Percentiles rank a stretch among this genome's conserved stretches.
These are phyloP conservation scores for Aptenodytes patagonicus DNA, from an alignment of 2,113 vertebrate species.

Conservation along the genomic window DNA sequence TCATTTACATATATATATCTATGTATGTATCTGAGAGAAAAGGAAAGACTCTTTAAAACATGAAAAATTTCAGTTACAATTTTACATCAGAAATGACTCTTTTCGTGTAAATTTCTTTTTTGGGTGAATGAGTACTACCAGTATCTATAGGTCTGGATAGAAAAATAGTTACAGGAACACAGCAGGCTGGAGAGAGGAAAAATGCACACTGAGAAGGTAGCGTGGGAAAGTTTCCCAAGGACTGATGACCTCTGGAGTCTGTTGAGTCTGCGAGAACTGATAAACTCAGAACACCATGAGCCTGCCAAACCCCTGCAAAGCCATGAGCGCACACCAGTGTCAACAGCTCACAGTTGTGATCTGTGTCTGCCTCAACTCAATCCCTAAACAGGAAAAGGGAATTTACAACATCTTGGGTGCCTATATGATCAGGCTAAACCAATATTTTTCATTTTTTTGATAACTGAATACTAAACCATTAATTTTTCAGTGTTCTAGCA, in stretches of 20 bases:
- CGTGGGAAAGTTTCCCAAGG: not conserved
- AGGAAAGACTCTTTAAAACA: not conserved
- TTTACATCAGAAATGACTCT: not conserved
- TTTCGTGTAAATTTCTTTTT: not conserved
- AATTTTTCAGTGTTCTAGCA: not conserved
- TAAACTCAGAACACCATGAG: not conserved
- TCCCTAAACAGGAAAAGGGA: not conserved
- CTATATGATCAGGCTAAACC: not conserved
- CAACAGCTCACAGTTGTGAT: not conserved
- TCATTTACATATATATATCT: not conserved
- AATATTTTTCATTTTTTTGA: not conserved
- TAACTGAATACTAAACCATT: not conserved
- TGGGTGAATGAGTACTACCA: not conserved
- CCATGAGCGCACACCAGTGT: accelerated
- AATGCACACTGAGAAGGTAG: not conserved
- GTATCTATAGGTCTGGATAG: not conserved
- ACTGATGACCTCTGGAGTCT: not conserved
- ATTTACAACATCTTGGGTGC: not conserved
- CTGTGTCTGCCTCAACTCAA: not conserved
- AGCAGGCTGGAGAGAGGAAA: not conserved
- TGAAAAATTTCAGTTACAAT: not conserved
- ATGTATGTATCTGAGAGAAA: not conserved
- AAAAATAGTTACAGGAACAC: not conserved
- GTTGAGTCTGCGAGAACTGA: not conserved
- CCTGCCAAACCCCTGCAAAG: not conserved